Percentiles rank a stretch among this genome's conserved stretches.
These are phyloP conservation scores for Meandrina meandrites DNA, from an alignment of 92 coral and sea anemone genomes.

Conservation along the genomic window DNA sequence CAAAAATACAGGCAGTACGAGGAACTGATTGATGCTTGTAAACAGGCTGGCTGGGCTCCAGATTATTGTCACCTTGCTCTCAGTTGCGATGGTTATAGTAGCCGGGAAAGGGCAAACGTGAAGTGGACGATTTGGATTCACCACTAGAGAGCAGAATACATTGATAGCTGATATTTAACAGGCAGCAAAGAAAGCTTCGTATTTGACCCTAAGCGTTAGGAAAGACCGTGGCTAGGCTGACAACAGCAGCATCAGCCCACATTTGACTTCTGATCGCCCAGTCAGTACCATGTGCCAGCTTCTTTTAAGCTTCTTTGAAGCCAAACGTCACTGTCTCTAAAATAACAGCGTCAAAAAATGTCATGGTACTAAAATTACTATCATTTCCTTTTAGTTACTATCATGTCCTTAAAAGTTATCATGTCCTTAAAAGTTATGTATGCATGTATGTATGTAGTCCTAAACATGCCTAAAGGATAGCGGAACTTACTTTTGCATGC, in stretches of 20 bases:
- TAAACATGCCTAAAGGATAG: no score
- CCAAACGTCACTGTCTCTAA: background rate
- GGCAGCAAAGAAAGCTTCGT: background rate
- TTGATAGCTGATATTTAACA: background rate
- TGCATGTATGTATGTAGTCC: no score
- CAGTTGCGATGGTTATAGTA: no score
- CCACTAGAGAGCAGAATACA: no score
- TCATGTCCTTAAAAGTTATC: no score
- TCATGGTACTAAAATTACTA: no score
- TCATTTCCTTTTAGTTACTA: no score
- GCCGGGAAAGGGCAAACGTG: background rate
- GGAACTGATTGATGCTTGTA: background rate
- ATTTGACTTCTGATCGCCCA: background rate
- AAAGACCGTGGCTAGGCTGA: background rate
- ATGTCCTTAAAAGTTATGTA: no score
- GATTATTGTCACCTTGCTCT: no score
- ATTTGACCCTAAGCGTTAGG: background rate
- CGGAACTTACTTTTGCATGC: no score
- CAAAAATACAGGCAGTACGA: conserved; percentile 14
- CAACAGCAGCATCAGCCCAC: background rate
- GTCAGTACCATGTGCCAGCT: background rate
- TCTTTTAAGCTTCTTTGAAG: background rate
- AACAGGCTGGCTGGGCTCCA: no score
- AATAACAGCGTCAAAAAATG: no score
- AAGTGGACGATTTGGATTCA: background rate